A percentile compares a stretch with the other conserved stretches of the same genome.
These are phyloP conservation scores for Caenorhabditis panamensis DNA, from an alignment of 2,888 invertebrate genomes.

Conservation along the genomic window DNA sequence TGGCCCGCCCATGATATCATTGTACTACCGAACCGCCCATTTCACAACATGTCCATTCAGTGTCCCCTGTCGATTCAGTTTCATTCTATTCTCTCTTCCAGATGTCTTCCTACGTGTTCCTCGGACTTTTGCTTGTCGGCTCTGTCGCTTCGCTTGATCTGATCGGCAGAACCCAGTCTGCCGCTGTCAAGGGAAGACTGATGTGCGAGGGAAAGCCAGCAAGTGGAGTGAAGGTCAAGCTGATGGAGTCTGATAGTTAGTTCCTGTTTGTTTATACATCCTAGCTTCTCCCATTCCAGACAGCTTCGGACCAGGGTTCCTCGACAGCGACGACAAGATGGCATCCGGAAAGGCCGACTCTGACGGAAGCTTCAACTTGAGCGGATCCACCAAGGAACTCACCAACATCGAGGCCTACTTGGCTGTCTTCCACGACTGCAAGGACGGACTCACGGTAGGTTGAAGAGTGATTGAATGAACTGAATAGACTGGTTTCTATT, in stretches of 20 bases:
- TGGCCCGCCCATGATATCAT: constrained; percentile 48
- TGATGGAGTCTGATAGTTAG: constrained; percentile 71
- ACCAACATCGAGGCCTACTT: constrained; percentile 70
- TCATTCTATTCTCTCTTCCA: neutral
- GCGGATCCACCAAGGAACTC: constrained; percentile 68
- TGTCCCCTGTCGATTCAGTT: neutral
- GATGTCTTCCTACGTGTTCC: neutral
- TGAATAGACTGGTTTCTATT: neutral
- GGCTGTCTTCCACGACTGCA: constrained; percentile 72
- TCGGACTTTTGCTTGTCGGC: constrained; percentile 47
- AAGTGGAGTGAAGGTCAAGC: constrained; percentile 63
- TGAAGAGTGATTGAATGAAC: constrained; percentile 11
- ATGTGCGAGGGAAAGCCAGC: constrained; percentile 68
- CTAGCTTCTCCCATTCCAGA: constrained; percentile 53
- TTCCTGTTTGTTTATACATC: neutral
- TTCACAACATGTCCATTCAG: neutral
- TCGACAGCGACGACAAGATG: constrained; percentile 69
- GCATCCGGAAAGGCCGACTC: constrained; percentile 66
- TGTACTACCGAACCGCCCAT: constrained; percentile 15
- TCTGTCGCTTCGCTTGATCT: constrained; percentile 61
- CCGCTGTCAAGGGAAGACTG: constrained; percentile 61
- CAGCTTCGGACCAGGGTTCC: constrained; percentile 57
- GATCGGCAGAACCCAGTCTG: constrained; percentile 69
- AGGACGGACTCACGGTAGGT: constrained; percentile 67
- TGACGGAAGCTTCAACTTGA: constrained; percentile 60